Conservation (phyloP, 1,140 invertebrate genomes). For the Amphibalanus amphitrite region DNA sequence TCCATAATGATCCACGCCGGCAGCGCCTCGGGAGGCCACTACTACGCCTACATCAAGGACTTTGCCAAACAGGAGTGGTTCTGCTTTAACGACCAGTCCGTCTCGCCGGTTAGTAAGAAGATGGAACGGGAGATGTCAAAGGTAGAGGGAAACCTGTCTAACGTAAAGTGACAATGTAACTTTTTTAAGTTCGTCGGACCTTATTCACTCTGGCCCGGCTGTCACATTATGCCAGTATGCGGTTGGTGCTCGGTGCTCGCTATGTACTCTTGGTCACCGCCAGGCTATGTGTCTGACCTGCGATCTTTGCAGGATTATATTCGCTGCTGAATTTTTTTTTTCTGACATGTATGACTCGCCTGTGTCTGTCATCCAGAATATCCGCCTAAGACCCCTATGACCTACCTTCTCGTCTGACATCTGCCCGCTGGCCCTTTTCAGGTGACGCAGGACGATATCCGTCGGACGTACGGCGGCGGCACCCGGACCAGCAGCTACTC, state of each 20-base stretch:
- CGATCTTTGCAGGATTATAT: no score
- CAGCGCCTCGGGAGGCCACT: constrained; percentile 77
- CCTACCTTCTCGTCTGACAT: no score
- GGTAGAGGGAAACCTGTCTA: neutral
- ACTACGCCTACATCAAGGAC: constrained; percentile 87
- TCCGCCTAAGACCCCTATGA: no score
- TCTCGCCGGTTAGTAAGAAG: constrained; percentile 33
- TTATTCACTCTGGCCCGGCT: neutral
- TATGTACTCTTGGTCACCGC: no score
- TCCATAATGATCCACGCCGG: constrained; percentile 89
- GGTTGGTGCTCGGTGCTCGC: no score
- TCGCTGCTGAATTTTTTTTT: no score
- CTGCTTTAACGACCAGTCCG: constrained; percentile 65
- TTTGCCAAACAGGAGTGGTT: constrained; percentile 56
- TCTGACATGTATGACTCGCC: no score
- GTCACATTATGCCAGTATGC: no score
- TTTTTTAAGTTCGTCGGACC: constrained; percentile 4
- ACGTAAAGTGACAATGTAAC: constrained; percentile 12
- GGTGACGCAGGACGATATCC: constrained; percentile 66
- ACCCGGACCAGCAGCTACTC: constrained; percentile 50
- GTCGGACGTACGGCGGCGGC: constrained; percentile 64
- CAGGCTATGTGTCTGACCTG: no score
- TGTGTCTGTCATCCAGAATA: no score
- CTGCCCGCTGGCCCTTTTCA: constrained; percentile 20
- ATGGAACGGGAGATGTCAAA: neutral